Evolutionary conservation across 2,113 vertebrate genomes (phyloP).

Genomic region (Eurystomus gularis): DNA sequence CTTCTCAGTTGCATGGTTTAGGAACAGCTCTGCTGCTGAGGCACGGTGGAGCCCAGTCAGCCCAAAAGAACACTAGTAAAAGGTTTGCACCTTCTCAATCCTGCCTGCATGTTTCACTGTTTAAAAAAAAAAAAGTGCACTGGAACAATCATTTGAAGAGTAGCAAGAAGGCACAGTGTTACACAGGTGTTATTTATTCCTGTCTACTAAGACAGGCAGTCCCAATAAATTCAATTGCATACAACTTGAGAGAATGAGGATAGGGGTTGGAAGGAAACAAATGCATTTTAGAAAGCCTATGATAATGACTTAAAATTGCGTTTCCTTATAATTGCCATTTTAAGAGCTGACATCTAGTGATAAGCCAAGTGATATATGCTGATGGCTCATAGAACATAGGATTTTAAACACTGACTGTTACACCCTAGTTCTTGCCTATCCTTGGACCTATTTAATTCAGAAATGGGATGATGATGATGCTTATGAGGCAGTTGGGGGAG

Average conservation of each 20-base stretch:
- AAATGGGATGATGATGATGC: neutral
- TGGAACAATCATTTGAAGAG: neutral
- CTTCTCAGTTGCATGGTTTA: constrained; percentile 34
- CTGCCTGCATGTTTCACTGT: neutral
- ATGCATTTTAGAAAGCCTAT: constrained; percentile 31
- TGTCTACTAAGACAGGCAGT: constrained; percentile 8
- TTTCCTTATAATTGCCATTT: constrained; percentile 45
- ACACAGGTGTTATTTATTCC: constrained; percentile 4
- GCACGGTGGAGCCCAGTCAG: neutral
- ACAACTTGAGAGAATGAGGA: constrained; percentile 12
- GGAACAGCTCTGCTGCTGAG: constrained; percentile 8
- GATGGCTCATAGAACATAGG: neutral
- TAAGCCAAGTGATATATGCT: constrained; percentile 10
- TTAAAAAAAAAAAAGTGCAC: neutral
- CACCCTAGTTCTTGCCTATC: neutral
- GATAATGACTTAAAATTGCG: constrained; percentile 56
- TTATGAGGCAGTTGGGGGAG: neutral
- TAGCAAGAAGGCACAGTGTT: neutral
- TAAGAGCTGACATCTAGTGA: constrained; percentile 47
- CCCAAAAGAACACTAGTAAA: neutral
- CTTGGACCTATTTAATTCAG: neutral
- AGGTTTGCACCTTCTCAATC: neutral
- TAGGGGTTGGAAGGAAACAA: constrained; percentile 6
- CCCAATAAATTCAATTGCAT: constrained; percentile 7
- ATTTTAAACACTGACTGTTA: neutral